Percentiles rank a stretch among this genome's conserved stretches.
Conservation (phyloP, 2,113 vertebrate species). For the Anolis sagrei region DNA sequence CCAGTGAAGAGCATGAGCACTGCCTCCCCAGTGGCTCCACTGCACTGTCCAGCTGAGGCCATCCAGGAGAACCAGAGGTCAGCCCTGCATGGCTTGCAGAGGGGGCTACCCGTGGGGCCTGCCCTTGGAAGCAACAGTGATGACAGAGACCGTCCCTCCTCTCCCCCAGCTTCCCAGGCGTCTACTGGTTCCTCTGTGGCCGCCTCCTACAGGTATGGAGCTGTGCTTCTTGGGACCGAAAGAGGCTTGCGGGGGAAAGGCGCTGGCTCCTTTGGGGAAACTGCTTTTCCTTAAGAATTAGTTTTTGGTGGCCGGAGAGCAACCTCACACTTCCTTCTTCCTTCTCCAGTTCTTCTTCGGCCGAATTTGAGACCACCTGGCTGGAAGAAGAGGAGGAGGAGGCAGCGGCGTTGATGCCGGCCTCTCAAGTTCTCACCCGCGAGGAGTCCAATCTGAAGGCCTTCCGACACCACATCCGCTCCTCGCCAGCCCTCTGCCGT, state of each 20-base stretch:
- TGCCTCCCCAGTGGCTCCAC: conserved; percentile 45
- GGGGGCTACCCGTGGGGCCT: not conserved
- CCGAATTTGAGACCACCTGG: conserved; percentile 68
- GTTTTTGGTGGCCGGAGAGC: no score
- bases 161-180: conserved; percentile 80
- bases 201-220: conserved; percentile 75
- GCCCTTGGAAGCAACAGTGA: conserved; percentile 30
- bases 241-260: no score
- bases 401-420: conserved; percentile 73
- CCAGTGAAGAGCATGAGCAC: conserved; percentile 79
- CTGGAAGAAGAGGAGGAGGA: conserved; percentile 70
- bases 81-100: conserved; percentile 7
- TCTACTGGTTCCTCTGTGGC: conserved; percentile 78
- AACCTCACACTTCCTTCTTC: not conserved
- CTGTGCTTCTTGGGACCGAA: not conserved
- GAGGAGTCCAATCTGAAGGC: conserved; percentile 79
- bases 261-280: not conserved
- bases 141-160: conserved; percentile 35
- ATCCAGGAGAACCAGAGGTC: not conserved
- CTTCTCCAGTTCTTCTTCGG: conserved; percentile 55
- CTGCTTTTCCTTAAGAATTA: not conserved
- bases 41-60: not conserved
- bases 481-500: conserved; percentile 77
- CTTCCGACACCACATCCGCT: conserved; percentile 82
- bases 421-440: conserved; percentile 77